Conservation (phyloP, 2,113 vertebrate species). For the Nannospalax galili region DNA sequence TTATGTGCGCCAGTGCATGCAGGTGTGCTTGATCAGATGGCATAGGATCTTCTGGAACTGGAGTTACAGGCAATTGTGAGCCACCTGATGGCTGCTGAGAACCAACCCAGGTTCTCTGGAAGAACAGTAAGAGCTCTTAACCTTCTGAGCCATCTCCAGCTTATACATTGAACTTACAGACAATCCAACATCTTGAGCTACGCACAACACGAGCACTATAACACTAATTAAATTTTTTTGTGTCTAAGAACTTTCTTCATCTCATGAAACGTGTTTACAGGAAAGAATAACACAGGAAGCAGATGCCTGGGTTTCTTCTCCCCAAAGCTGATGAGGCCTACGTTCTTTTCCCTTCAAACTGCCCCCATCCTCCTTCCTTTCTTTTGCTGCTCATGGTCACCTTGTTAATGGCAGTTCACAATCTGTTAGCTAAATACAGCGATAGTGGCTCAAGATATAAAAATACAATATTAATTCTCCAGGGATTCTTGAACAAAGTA, state of each 20-base stretch:
- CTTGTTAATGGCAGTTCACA: not conserved
- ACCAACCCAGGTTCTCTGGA: too few relatives aligned
- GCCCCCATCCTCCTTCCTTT: not conserved
- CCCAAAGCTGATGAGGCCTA: not conserved
- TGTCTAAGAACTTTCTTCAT: not conserved
- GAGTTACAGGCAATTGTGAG: too few relatives aligned
- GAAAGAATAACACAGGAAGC: not conserved
- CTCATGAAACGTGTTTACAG: not conserved
- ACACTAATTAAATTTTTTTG: not conserved
- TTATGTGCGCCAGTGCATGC: too few relatives aligned
- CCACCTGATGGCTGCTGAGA: too few relatives aligned
- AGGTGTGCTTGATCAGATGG: too few relatives aligned
- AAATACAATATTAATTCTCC: not conserved
- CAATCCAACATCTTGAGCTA: not conserved
- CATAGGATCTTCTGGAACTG: too few relatives aligned
- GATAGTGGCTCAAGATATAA: not conserved
- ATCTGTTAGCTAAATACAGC: not conserved
- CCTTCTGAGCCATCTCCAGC: too few relatives aligned
- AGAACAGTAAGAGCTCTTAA: too few relatives aligned
- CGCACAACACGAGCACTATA: not conserved
- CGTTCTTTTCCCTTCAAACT: not conserved
- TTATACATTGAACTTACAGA: not conserved
- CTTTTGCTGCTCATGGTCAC: not conserved
- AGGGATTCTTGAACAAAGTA: not conserved
- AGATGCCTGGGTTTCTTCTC: not conserved